Base-by-base conservation (phyloP, 35 echinoderm and acorn worm species). In the Nesometra sesokonis region DNA sequence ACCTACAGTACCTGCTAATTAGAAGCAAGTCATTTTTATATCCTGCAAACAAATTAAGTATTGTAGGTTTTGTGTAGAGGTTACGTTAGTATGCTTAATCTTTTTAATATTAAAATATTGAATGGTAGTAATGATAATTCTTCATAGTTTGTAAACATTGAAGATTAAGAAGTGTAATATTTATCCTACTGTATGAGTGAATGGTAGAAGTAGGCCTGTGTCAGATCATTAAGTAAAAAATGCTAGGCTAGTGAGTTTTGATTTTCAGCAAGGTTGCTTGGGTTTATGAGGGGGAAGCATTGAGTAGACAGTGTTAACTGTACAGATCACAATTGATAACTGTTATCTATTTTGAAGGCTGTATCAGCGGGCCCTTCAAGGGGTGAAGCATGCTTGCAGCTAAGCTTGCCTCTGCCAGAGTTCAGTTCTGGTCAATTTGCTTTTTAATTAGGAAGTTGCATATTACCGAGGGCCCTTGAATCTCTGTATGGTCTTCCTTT, bases 381-480 rank as follows among this genome's bases (percentile, higher is more conserved):
- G 39, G 39, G 15, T 19, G 23, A 2, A 67, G 52, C 52, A 2
- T 13, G 52, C 9, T 17, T 9, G 52, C 1, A 67, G 52, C 52
- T 67, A 27, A 27, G 21, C 52, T 67, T 27, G 23, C 11, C 52
- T 2, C 52, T 67, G 21, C 23, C 52, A 67, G 52, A 67, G 52
- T 67, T 67, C 52, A 67, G 52, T 19, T 67, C 52, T 67, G 52
- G 52, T 67, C 52, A 67, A 67, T 27, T 67, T 67, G 52, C 52
- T 67, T 67, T 67, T 67, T 67, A 67, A 67, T 67, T 67, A 67
- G 52, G 52, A 67, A 67, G 52, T 67, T 67, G 52, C 52, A 67
- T 67, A 67, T 67, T 67, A 67, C 52, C 23, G 52, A 17, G 52
- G 52, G 52, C 52, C 52, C 52, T 67, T 67, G 52, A 67, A 67